Conservation (phyloP, 2,797 vertebrate genomes). For the Urophycis tenuis region DNA sequence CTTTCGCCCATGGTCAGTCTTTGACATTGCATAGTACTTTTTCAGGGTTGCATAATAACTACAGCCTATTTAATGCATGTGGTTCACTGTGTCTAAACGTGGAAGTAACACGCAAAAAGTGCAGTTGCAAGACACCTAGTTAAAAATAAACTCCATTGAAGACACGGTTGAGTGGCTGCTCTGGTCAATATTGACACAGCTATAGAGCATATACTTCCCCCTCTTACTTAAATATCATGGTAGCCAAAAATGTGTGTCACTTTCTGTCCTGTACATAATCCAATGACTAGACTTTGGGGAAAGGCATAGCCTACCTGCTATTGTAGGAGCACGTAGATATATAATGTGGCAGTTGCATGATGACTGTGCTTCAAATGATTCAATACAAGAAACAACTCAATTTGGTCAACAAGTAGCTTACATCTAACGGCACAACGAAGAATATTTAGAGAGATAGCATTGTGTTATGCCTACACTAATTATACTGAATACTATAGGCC, state of each 20-base stretch:
- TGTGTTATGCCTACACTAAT: neutral
- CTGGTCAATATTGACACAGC: neutral
- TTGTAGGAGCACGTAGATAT: too few species aligned
- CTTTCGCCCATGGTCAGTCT: slow-evolving; percentile 35
- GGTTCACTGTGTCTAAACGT: neutral
- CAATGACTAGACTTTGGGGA: slow-evolving; percentile 25
- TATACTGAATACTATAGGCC: neutral
- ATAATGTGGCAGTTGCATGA: too few species aligned
- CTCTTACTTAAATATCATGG: neutral
- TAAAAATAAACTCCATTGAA: neutral
- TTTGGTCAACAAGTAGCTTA: too few species aligned
- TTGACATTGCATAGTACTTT: slow-evolving; percentile 12
- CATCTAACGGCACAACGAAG: too few species aligned
- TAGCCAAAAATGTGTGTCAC: neutral
- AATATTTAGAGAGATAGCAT: neutral
- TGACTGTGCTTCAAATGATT: too few species aligned
- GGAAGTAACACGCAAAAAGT: neutral
- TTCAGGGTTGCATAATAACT: neutral
- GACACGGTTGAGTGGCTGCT: neutral
- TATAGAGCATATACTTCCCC: neutral
- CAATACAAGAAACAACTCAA: too few species aligned
- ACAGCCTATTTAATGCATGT: neutral
- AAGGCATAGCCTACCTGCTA: too few species aligned
- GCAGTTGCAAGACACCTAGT: too few species aligned
- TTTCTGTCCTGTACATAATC: neutral